These are phyloP conservation scores for Oreochromis aureus DNA, from an alignment of 2,113 vertebrate species.

Conservation along the genomic window DNA sequence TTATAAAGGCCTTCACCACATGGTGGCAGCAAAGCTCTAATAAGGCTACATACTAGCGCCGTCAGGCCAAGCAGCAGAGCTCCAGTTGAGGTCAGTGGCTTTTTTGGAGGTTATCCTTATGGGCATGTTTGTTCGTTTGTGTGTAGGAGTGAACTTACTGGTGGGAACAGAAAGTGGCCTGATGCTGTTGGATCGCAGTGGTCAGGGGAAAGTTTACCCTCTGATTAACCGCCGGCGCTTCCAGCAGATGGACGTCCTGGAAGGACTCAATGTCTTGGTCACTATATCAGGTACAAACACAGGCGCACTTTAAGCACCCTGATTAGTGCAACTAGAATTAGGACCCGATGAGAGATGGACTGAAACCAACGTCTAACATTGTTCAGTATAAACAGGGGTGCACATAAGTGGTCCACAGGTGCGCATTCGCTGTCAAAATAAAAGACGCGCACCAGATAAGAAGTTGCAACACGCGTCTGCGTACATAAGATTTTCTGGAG, in stretches of 20 bases:
- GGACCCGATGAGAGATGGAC: background rate
- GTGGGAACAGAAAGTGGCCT: conserved; percentile 97
- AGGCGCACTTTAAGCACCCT: background rate
- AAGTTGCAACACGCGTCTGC: too few relatives aligned
- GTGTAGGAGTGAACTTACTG: conserved; percentile 89
- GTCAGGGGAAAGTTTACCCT: conserved; percentile 97
- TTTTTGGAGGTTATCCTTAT: background rate
- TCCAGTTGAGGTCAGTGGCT: background rate
- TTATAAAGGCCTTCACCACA: background rate
- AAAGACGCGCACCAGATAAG: too few relatives aligned
- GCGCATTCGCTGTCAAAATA: too few relatives aligned
- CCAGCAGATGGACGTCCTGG: conserved; percentile 98
- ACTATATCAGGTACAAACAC: conserved; percentile 89
- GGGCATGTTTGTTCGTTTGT: background rate
- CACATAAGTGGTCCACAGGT: too few relatives aligned
- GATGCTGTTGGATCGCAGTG: conserved; percentile 97
- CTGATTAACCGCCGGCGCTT: conserved; percentile 92
- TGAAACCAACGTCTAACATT: background rate
- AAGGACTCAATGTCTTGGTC: conserved; percentile 95
- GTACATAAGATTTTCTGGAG: too few relatives aligned
- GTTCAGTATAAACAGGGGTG: background rate
- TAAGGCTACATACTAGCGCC: background rate
- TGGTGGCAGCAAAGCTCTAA: conserved; percentile 17
- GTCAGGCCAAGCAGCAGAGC: background rate
- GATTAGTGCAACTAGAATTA: background rate